Evolutionary conservation across 2,113 vertebrate genomes (phyloP).

Genomic region (Heloderma charlesbogerti): DNA sequence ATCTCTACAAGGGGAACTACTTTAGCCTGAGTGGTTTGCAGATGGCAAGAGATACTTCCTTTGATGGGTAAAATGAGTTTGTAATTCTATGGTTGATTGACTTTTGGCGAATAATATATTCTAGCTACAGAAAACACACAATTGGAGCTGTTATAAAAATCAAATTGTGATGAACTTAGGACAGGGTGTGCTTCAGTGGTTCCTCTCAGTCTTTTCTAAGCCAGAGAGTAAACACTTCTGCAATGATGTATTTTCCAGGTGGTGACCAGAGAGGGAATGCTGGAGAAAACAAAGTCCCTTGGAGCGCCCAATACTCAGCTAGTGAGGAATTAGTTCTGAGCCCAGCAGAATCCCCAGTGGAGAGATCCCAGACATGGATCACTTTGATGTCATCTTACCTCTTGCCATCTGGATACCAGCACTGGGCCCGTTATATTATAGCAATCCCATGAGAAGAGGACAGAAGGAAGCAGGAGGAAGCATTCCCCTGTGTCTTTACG

Average conservation of each 20-base stretch:
- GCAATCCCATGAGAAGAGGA: neutral
- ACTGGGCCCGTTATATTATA: neutral
- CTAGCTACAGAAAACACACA: neutral
- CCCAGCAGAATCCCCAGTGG: neutral
- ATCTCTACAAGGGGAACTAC: neutral
- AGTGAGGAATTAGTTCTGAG: neutral
- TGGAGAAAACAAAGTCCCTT: neutral
- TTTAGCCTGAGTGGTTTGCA: neutral
- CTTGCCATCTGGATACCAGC: neutral
- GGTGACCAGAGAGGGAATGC: neutral
- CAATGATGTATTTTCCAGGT: conserved; percentile 7
- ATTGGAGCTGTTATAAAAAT: neutral
- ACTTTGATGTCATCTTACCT: neutral
- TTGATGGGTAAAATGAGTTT: neutral
- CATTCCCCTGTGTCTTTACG: neutral
- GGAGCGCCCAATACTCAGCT: neutral
- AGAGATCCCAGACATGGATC: neutral
- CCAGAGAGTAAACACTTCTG: neutral
- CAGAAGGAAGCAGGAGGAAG: neutral
- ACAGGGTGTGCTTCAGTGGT: neutral
- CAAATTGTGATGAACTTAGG: neutral
- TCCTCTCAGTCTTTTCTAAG: neutral
- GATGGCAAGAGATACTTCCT: neutral
- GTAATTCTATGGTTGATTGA: conserved; percentile 4
- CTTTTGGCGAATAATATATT: neutral